Conservation (phyloP, 2,888 invertebrate genomes). For the Chrysopilus asiliformis region DNA sequence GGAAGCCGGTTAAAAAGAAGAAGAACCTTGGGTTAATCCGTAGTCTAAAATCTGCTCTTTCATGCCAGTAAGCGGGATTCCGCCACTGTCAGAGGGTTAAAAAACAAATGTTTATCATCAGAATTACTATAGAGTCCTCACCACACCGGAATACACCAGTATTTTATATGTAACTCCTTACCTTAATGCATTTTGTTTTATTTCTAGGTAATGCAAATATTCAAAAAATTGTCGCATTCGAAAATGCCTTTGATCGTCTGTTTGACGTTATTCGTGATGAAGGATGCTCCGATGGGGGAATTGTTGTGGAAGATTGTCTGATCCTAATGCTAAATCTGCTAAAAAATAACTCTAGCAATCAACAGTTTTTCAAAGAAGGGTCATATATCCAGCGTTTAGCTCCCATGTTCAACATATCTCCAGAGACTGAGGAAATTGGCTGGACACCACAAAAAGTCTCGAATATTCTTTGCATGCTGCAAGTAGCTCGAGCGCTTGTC, state of each 20-base stretch:
- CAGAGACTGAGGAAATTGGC: constrained; percentile 55
- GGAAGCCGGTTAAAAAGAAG: too few relatives aligned
- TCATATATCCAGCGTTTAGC: constrained; percentile 83
- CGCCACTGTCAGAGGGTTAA: too few relatives aligned
- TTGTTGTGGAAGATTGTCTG: constrained; percentile 96
- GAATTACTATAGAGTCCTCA: too few relatives aligned
- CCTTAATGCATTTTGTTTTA: constrained; percentile 34
- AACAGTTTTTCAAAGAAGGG: constrained; percentile 97
- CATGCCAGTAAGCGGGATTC: too few relatives aligned
- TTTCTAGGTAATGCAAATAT: constrained; percentile 79
- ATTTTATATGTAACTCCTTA: too few relatives aligned
- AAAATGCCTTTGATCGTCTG: constrained; percentile 92
- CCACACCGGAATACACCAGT: too few relatives aligned
- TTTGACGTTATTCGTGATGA: constrained; percentile 87
- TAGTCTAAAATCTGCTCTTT: too few relatives aligned
- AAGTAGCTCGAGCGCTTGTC: constrained; percentile 80
- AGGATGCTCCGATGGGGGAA: constrained; percentile 87
- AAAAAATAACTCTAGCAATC: constrained; percentile 92
- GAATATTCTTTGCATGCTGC: constrained; percentile 84
- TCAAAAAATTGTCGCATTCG: constrained; percentile 98
- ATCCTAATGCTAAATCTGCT: constrained; percentile 84
- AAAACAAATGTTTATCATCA: too few relatives aligned
- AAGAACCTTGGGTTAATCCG: too few relatives aligned
- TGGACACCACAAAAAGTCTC: constrained; percentile 93
- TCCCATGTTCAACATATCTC: constrained; percentile 73